Evolutionary conservation across 2,797 vertebrate species (phyloP), one percentile per base, ranked within the genome.

Genomic region (Ciconia nigra): DNA sequence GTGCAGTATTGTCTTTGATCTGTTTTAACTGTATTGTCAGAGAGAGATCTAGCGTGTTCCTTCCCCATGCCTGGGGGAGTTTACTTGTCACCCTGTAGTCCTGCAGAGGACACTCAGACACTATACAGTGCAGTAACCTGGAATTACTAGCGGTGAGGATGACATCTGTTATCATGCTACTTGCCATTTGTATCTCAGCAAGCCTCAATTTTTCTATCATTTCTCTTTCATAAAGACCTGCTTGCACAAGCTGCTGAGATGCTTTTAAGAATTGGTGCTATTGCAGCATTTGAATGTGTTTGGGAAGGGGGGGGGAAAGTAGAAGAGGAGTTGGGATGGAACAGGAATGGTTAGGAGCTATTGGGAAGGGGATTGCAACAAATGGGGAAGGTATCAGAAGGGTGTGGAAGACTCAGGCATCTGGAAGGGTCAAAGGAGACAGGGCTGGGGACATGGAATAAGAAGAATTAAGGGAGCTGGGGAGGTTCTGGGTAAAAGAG

Each of bases 391-490:
- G 21, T 37, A 21, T 44, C 35, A 52, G 47, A 79, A 42, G 10
- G 5, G 4, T 46, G 26, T 49, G 55, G 44, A 62, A 41, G 11
- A 41, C 54, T 90, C 24, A 62, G 21, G 35, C 61, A 66, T 12
- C 1, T 0, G 4, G 11, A 71, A 82, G 17, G 28, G 62, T 87
- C 73, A 89, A 73, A 76, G 81, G 52, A 94, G 41, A 67, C 0
- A 6, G 33, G 0, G 0, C 49, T 70, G 65, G 52, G 39, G 35
- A 57, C n/a, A 9, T 18, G 15, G 52, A 71, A 83, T 91, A 91
- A 86, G 47, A 83, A 79, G 83, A 80, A 94, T 92, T 93, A 95
- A 74, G 67, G 44, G 17, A 77, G 16, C 42, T 86, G 65, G 39
- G 37, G 25, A 88, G 18, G 15, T 81, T 86, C 72, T 83, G 65